Evolutionary conservation across 2,113 vertebrate species (phyloP), one percentile per base, ranked within the genome.

Genomic region (Cottus gobio): DNA sequence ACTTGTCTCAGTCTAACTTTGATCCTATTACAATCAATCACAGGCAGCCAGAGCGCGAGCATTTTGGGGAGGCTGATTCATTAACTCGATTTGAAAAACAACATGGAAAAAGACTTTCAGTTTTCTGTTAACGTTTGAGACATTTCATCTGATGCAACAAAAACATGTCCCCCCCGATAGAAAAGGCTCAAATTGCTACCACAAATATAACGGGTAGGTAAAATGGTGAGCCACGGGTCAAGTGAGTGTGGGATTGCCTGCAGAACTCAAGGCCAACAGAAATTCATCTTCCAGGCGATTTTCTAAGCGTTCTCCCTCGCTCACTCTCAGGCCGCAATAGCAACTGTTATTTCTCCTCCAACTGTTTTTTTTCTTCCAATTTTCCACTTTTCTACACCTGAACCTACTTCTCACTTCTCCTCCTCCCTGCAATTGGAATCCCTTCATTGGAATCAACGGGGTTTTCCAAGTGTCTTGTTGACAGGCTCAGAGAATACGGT

Each of bases 401-500:
- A 6, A 24, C 46, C 57, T 78, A 20, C 84, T 77, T 80, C 67
- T 86, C 81, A 79, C n/a, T 79, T 64, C 58, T 74, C 34, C 58
- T 67, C 26, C 66, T 73, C 37, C 34, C 61, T 68, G 66, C 42
- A 3, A 18, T 77, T 80, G 75, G 77, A 85, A 89, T 84, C 72
- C 66, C 42, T 39, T 64, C 48, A 31, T 30, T 78, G 44, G 79
- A 50, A 73, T 76, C 48, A 74, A 74, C 75, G 61, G 54, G 76
- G 70, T 80, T 91, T 80, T 78, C 39, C 26, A 57, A 85, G 80
- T 70, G 63, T 73, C 77, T 84, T 78, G 67, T 79, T 75, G 79
- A 87, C 85, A 72, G 75, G 62, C 62, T 85, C 28, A 10, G 57
- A 79, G 80, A 86, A 90, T 79, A 80, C 80, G 81, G 85, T 75